Percentiles rank a stretch among this genome's conserved stretches.
phyloP scores from a whole-genome alignment of 2,888 invertebrate genomes.

The Malthinus seriepunctatus region DNA sequence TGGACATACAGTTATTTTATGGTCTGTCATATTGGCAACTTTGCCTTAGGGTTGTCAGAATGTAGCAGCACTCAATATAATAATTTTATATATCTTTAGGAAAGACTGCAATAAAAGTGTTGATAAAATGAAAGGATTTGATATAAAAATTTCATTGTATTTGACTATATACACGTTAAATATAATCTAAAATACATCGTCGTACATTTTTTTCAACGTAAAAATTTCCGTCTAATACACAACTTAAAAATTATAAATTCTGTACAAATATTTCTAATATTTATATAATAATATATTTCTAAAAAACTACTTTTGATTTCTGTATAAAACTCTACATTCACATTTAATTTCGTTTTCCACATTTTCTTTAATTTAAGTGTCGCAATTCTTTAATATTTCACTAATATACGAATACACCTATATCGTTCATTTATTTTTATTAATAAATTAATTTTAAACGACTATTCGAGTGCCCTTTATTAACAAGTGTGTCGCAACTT shows the following conservation, averaged over 20 bases:
- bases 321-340: conserved; percentile 55
- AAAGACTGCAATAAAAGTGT: background rate
- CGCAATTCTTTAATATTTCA: conserved; percentile 24
- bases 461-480: conserved; percentile 36
- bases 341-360: conserved; percentile 30
- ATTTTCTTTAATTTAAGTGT: no score
- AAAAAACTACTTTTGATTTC: conserved; percentile 57
- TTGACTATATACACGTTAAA: conserved; percentile 52
- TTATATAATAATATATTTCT: conserved; percentile 45
- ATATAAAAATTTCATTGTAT: conserved; percentile 44
- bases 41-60: conserved; percentile 33
- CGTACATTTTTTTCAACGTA: conserved; percentile 49
- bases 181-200: conserved; percentile 52
- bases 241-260: conserved; percentile 43
- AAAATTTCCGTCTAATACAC: conserved; percentile 45
- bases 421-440: conserved; percentile 11
- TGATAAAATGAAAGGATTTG: conserved; percentile 12
- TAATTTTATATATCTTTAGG: conserved; percentile 14
- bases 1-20: conserved; percentile 55
- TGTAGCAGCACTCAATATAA: conserved; percentile 11
- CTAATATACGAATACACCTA: conserved; percentile 22
- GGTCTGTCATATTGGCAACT: conserved; percentile 54
- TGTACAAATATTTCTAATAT: conserved; percentile 55
- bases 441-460: conserved; percentile 17
- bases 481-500: conserved; percentile 41